Conservation (phyloP, 2,113 vertebrate genomes). For the Baryphthengus martii region DNA sequence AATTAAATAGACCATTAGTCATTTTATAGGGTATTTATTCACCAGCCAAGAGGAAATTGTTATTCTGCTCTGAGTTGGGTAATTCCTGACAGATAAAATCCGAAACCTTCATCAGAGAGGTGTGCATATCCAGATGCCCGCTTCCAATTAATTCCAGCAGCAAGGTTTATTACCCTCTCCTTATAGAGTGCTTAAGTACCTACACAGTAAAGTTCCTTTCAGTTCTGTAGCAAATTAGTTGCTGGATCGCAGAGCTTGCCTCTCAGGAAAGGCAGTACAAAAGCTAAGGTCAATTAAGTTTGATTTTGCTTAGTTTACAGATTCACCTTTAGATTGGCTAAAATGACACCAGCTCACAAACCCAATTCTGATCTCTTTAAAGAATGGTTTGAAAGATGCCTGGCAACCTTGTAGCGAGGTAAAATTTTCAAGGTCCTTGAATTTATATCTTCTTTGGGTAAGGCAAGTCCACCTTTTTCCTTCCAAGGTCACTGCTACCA, state of each 20-base stretch:
- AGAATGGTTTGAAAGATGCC: background rate
- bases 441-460: background rate
- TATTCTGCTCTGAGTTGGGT: slow-evolving; percentile 22
- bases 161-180: slow-evolving; percentile 41
- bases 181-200: slow-evolving; percentile 30
- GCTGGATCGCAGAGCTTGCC: background rate
- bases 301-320: background rate
- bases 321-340: background rate
- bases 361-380: background rate
- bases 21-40: slow-evolving; percentile 61
- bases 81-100: slow-evolving; percentile 54
- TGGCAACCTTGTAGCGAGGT: background rate
- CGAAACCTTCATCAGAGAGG: slow-evolving; percentile 2
- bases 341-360: background rate
- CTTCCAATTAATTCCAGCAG: slow-evolving; percentile 52
- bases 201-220: slow-evolving; percentile 9
- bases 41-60: slow-evolving; percentile 45
- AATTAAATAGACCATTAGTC: slow-evolving; percentile 67
- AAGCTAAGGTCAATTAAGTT: slow-evolving; percentile 24
- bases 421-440: background rate
- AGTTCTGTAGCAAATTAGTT: slow-evolving; percentile 3
- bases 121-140: background rate
- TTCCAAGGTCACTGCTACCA: background rate
- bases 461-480: background rate
- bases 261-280: background rate